Conservation (phyloP, 2,113 vertebrate genomes). For the Tinamus guttatus region DNA sequence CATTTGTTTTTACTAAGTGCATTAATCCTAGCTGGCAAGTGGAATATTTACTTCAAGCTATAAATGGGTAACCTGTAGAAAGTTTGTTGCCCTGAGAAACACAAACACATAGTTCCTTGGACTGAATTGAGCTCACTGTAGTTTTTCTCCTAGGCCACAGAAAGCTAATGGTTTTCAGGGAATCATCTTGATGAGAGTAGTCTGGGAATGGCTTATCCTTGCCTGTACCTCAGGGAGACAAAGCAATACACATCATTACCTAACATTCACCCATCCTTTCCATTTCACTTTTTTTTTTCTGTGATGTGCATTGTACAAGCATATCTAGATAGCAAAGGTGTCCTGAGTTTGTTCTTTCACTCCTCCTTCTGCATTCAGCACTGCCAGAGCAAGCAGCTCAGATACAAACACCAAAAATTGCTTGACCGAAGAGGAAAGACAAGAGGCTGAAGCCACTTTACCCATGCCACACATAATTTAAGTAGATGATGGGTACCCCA, state of each 20-base stretch:
- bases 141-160: not conserved
- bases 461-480: accelerated
- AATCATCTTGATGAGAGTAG: not conserved
- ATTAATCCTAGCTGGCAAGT: not conserved
- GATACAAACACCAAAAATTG: not conserved
- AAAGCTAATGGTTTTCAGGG: not conserved
- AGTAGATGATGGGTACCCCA: not conserved
- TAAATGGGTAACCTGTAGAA: not conserved
- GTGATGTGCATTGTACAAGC: not conserved
- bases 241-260: not conserved
- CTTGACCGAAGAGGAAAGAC: not conserved
- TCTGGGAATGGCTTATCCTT: not conserved
- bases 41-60: not conserved
- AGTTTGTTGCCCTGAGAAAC: not conserved
- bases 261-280: not conserved
- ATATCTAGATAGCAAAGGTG: not conserved
- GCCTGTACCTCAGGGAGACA: not conserved
- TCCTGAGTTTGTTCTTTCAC: not conserved
- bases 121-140: not conserved
- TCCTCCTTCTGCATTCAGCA: not conserved
- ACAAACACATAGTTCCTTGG: not conserved
- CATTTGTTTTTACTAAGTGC: not conserved
- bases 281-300: not conserved
- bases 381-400: not conserved
- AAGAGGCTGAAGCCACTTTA: not conserved